Evolutionary conservation across 2,888 invertebrate species (phyloP).

Genomic region (Odontothrips loti): DNA sequence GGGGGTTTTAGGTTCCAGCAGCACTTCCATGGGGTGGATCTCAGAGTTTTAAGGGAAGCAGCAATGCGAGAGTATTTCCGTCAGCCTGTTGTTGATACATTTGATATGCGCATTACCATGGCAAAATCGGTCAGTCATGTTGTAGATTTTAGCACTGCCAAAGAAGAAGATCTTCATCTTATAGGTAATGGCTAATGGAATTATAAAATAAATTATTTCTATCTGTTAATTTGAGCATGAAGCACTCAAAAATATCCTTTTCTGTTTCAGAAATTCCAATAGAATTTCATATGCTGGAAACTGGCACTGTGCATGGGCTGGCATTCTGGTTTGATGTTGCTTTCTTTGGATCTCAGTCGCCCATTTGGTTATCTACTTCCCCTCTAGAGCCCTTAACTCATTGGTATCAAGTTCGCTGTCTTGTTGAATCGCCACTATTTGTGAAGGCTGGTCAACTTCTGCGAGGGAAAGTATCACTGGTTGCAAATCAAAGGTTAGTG

Average conservation of each 20-base stretch:
- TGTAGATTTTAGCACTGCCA: constrained; percentile 88
- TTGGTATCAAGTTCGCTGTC: constrained; percentile 98
- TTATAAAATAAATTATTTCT: background rate
- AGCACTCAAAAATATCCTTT: constrained; percentile 28
- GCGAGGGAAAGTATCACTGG: constrained; percentile 78
- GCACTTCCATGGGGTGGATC: constrained; percentile 95
- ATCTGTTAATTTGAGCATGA: constrained; percentile 30
- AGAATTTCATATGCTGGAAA: constrained; percentile 85
- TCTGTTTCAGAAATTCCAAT: constrained; percentile 73
- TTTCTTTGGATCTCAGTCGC: constrained; percentile 83
- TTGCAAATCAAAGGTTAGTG: constrained; percentile 81
- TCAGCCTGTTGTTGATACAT: constrained; percentile 97
- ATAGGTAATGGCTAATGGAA: constrained; percentile 54
- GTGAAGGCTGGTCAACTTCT: constrained; percentile 90
- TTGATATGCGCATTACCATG: constrained; percentile 95
- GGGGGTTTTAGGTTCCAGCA: constrained; percentile 89
- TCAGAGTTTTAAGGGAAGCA: constrained; percentile 83
- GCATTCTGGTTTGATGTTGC: constrained; percentile 99
- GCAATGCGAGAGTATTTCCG: constrained; percentile 97
- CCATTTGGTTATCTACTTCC: constrained; percentile 95
- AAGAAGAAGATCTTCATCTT: constrained; percentile 88
- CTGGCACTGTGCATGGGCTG: constrained; percentile 92
- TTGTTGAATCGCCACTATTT: constrained; percentile 88
- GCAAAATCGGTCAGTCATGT: constrained; percentile 88
- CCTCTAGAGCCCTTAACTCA: constrained; percentile 97